Evolutionary conservation across 2,888 invertebrate species (phyloP).

Genomic region (Drosophila parthenogenetica): DNA sequence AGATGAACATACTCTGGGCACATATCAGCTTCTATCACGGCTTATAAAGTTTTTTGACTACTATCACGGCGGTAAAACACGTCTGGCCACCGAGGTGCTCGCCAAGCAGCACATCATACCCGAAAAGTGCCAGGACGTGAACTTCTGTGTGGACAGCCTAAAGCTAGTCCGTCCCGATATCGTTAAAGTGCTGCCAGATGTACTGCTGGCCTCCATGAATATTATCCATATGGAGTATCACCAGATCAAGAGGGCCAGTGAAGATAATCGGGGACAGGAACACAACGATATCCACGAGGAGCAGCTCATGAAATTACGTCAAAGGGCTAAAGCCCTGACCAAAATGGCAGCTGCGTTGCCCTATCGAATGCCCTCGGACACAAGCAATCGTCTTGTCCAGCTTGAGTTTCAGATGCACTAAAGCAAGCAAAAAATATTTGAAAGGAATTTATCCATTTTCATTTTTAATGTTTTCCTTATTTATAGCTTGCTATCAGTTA

Average conservation of each 20-base stretch:
- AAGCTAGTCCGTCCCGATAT: slow-evolving; percentile 88
- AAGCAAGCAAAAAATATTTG: neutral
- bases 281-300: slow-evolving; percentile 30
- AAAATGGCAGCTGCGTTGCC: slow-evolving; percentile 97
- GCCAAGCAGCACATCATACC: slow-evolving; percentile 92
- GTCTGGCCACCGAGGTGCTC: slow-evolving; percentile 91
- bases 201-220: slow-evolving; percentile 92
- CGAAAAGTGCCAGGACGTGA: slow-evolving; percentile 90
- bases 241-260: slow-evolving; percentile 79
- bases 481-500: neutral
- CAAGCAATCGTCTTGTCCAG: slow-evolving; percentile 96
- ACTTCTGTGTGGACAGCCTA: slow-evolving; percentile 88
- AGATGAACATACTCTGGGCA: slow-evolving; percentile 87
- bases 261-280: slow-evolving; percentile 62
- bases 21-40: slow-evolving; percentile 93
- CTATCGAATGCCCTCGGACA: slow-evolving; percentile 97
- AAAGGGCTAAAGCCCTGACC: slow-evolving; percentile 94
- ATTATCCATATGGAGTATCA: slow-evolving; percentile 86
- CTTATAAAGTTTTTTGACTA: slow-evolving; percentile 95
- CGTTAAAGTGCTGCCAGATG: slow-evolving; percentile 93
- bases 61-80: slow-evolving; percentile 92
- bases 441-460: slow-evolving; percentile 1
- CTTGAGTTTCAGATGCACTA: slow-evolving; percentile 89
- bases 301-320: slow-evolving; percentile 89
- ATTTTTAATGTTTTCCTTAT: slow-evolving; percentile 30